Base-by-base conservation (phyloP, 2,113 vertebrate species). In the Triplophysa tibetana region DNA sequence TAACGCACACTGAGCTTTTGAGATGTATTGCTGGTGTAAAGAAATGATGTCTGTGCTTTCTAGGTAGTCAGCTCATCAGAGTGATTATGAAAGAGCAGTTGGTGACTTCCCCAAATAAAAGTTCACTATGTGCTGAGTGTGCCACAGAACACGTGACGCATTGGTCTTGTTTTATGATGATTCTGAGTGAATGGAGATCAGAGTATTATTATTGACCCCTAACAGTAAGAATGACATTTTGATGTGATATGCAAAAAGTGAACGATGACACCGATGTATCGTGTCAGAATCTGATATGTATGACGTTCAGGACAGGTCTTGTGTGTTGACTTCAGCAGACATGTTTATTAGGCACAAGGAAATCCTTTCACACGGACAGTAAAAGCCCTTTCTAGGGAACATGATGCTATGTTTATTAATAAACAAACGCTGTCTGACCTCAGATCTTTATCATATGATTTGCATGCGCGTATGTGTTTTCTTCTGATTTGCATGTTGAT, bases 391-490 rank as follows among this genome's bases (percentile, higher is more conserved):
- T 75, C 56, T 75, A 45, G 38, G 19, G 58, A n/a, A 10, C 26
- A 26, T 29, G 45, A 75, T 75, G 21, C 41, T 45, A 54, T 56
- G 69, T 41, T 73, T 73, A 73, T 73, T 43, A 60, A 60, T 73
- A 60, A 23, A 60, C 23, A 21, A 1, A 13, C 43, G 16, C 66
- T 14, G 41, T 43, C 8, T 43, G 7, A 43, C 8, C 13, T 24
- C 43, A 9, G 38, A 1, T 66, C 33, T 72, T 26, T 9, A 29
- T 70, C 48, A 33, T 54, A 50, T 33, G 29, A 29, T 58, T 72
- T 74, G 70, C 54, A 24, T 74, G 11, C 24, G 4, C 33, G 45
- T 13, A 29, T 29, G 26, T 9, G 17, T 52, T 52, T 24, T 8
- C 24, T 50, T 69, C 3, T 33, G 29, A 29, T 58, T 72, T 74